Base-by-base conservation (phyloP, 2,888 invertebrate species). In the Dilophus febrilis region DNA sequence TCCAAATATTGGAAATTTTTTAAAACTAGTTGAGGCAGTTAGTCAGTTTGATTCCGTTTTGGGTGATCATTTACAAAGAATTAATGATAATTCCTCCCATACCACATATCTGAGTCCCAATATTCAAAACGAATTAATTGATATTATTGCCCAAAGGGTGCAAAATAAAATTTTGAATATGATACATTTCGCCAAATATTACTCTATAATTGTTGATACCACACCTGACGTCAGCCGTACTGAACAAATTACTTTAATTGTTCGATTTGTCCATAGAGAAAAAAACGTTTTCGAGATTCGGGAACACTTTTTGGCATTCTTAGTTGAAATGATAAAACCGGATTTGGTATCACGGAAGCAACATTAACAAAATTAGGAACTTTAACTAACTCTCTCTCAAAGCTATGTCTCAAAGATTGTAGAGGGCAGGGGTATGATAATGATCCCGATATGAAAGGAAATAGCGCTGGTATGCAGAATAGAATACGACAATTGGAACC, bases 201-300 rank as follows among this genome's bases (percentile, higher is more conserved):
- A 33, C 38, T 42, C 39, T n/a, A 36, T 44, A 30, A 42, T 42
- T 41, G 35, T 42, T 35, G 35, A 39, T 39, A 41, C 36, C n/a
- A 40, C 32, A 14, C 26, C 38, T 14, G 38, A 38, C 16, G 29
- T 30, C 29, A 38, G 22, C 12, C 31, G 19, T 28, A 34, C 34
- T 5, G 28, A 39, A 26, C 33, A 18, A 34, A 10, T 17, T 4
- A 34, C 33, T 4, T 39, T 39, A 18, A 22, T 34, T n/a, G 32
- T 39, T 17, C 14, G 39, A 27, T 33, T 39, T 34, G 28, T 39
- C 3, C 39, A 39, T 16, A 13, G 27, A 3, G 6, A 37, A n/a
- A 30, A 44, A 12, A 44, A 40, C 11, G 38, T 11, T 17, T 37
- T 29, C 33, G 13, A 26, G 28, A 35, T 40, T 19, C 13, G 33